A percentile compares a stretch with the other conserved stretches of the same genome.
These are phyloP conservation scores for Colletes collaris DNA, from an alignment of 2,888 invertebrate species.

Conservation along the genomic window DNA sequence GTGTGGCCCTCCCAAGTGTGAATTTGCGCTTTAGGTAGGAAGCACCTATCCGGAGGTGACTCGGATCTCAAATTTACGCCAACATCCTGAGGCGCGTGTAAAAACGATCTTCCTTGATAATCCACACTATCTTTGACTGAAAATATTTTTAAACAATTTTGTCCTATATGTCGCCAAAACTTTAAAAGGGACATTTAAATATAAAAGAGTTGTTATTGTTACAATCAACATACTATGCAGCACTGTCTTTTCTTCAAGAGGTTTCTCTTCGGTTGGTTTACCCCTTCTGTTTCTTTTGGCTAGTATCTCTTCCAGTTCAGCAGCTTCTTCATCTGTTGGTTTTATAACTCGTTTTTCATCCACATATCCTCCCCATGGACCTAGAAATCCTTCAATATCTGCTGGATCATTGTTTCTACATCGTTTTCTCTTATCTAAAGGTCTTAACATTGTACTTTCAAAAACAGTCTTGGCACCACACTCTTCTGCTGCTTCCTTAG, in stretches of 20 bases:
- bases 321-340: slow-evolving; percentile 96
- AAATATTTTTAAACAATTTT: not conserved
- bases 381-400: slow-evolving; percentile 97
- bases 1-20: slow-evolving; percentile 99
- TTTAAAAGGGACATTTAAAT: not conserved
- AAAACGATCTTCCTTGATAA: slow-evolving; percentile 98
- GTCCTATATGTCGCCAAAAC: not conserved
- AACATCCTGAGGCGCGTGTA: slow-evolving; percentile 96
- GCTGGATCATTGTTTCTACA: slow-evolving; percentile 94
- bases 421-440: slow-evolving; percentile 92
- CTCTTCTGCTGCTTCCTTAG: slow-evolving; percentile 89
- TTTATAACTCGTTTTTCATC: slow-evolving; percentile 95
- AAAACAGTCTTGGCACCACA: slow-evolving; percentile 94
- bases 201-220: not conserved
- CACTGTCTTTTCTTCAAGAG: slow-evolving; percentile 97
- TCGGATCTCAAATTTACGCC: slow-evolving; percentile 94
- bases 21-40: slow-evolving; percentile 97
- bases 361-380: slow-evolving; percentile 98
- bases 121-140: slow-evolving; percentile 95
- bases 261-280: slow-evolving; percentile 93
- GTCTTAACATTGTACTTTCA: slow-evolving; percentile 90
- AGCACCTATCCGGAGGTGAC: slow-evolving; percentile 96
- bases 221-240: slow-evolving; percentile 86
- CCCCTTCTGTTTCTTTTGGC: slow-evolving; percentile 95
- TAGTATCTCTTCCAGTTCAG: slow-evolving; percentile 96